Evolutionary conservation across 2,113 vertebrate genomes (phyloP), one percentile per base, ranked within the genome.

Genomic region (Meriones unguiculatus): DNA sequence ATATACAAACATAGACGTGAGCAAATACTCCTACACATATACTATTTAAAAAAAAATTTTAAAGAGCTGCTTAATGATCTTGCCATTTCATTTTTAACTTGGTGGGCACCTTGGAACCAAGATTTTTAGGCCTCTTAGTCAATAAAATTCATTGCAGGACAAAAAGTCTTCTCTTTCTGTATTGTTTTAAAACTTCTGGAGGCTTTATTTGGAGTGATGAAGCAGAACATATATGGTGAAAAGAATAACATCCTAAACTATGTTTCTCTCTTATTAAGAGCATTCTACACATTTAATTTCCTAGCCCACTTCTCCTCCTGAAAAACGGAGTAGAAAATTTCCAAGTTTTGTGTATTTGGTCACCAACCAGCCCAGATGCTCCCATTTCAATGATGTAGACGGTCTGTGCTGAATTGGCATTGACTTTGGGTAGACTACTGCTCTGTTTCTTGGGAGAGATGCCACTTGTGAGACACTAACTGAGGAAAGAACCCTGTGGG

Each of bases 401-500:
- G 38, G 38, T 76, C 20, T 38, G 41, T 67, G 64, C 50, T 80
- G 14, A 91, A 59, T 12, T 20, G 41, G 18, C 12, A 2, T 7
- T 70, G 50, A 95, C 93, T 35, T 70, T 62, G 59, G 35, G 84
- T 98, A 98, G 96, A 86, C 93, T 96, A 97, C 97, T 62, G 22
- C 18, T 25, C 46, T 20, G 7, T 38, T 70, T n/a, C 57, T 46
- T 5, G 62, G 81, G 92, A 50, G 67, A 93, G 73, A 76, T n/a
- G 35, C 57, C 77, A 64, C 77, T 81, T n/a, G 76, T 92, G 93
- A 90, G 50, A 77, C 54, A 64, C 91, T 93, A 87, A 72, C 95
- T 81, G 94, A 97, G 97, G 91, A 98, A 94, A 86, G 38, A 91
- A 90, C 95, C 97, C 96, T 96, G 52, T 80, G 97, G 97, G 91